Evolutionary conservation across 2,113 vertebrate species (phyloP).

Genomic region (Asarcornis scutulata): DNA sequence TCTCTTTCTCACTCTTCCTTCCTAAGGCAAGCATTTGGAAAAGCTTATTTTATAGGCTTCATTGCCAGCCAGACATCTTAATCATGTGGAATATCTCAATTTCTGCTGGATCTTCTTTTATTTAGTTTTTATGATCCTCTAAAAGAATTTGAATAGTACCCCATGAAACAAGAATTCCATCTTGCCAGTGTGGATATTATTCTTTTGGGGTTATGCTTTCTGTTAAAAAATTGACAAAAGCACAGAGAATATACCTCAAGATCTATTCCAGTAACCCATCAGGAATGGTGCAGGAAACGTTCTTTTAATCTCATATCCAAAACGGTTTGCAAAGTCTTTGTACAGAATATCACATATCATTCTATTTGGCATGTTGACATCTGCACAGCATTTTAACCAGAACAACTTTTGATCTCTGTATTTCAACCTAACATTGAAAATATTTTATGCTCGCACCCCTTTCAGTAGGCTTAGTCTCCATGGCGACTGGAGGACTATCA

Average conservation of each 20-base stretch:
- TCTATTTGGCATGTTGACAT: background rate
- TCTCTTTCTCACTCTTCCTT: background rate
- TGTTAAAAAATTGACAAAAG: background rate
- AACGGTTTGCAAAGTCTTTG: background rate
- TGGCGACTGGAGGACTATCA: conserved; percentile 24
- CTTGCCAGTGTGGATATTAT: background rate
- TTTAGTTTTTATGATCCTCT: conserved; percentile 29
- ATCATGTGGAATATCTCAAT: background rate
- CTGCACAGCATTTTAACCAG: conserved; percentile 28
- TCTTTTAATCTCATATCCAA: background rate
- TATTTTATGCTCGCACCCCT: conserved; percentile 9
- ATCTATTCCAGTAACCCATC: background rate
- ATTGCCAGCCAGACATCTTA: background rate
- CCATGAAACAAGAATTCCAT: conserved; percentile 19
- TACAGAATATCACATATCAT: background rate
- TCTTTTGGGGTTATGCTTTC: background rate
- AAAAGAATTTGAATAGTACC: background rate
- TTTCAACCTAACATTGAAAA: conserved; percentile 29
- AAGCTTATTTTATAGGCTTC: background rate
- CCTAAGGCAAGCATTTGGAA: background rate
- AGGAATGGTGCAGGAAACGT: background rate
- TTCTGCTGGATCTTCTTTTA: background rate
- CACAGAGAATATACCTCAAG: background rate
- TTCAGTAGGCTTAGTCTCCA: conserved; percentile 38
- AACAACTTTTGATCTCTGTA: conserved; percentile 41